Evolutionary conservation across 2,888 invertebrate species (phyloP), one percentile per base, ranked within the genome.

Genomic region (Dicyrtomina minuta): DNA sequence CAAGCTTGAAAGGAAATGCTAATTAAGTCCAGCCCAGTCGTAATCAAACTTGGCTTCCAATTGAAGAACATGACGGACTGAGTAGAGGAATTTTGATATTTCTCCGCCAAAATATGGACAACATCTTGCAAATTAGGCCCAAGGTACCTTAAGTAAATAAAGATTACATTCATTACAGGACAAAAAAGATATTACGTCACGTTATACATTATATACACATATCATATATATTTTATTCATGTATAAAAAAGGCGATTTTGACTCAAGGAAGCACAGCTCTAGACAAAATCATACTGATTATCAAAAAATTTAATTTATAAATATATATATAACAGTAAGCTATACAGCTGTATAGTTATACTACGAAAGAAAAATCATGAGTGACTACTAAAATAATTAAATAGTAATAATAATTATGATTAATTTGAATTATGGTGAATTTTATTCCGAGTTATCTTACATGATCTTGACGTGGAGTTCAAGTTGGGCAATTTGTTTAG

Each of bases 1-100:
- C 90, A 90, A 33, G 85, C 82, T 1, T 89, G 89, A 81, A 91
- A 87, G 15, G 84, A 82, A 0, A 92, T 85, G 26, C 80, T 49
- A 77, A 74, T 71, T 49, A 75, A 59, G 51, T 75, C 72, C 53
- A 53, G 15, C 1, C 39, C 46, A 12, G 81, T 80, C 8, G 83
- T 83, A 20, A 84, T 75, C 1, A 80, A 76, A 72, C 82, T 88
- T 0, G 90, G 90, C 12, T 86, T 85, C 87, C 89, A 89, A 79
- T 87, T 86, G 72, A 90, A 83, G 67, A 90, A 85, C 22, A 90
- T 80, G 22, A 87, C 58, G 0, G 67, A 73, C 43, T 75, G 70
- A n/a, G 56, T 22, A 20, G 55, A 39, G 0, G 53, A 51, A n/a
- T 65, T 44, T 17, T 65, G n/a, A 58, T 76, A 75, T 27, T 76